phyloP scores from a whole-genome alignment of 2,113 vertebrate species.

The Muscicapa adusta region DNA sequence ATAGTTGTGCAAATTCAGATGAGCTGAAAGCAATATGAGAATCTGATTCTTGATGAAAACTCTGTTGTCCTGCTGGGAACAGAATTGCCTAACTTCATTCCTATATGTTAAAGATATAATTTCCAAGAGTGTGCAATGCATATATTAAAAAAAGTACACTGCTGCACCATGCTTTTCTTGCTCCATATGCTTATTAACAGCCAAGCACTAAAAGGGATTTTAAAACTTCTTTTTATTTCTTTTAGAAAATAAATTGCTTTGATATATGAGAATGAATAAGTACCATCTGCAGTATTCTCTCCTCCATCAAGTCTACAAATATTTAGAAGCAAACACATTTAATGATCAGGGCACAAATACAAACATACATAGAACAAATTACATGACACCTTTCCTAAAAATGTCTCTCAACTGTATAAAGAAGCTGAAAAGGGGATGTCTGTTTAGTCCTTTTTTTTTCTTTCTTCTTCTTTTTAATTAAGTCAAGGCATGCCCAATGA shows the following conservation, averaged over 20 bases:
- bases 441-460: not conserved
- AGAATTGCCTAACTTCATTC: not conserved
- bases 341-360: not conserved
- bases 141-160: not conserved
- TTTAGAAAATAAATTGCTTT: not conserved
- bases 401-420: not conserved
- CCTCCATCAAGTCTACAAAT: not conserved
- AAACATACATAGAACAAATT: not conserved
- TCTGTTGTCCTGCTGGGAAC: not conserved
- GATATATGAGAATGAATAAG: not conserved
- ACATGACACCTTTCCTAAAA: not conserved
- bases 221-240: not conserved
- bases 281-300: not conserved
- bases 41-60: not conserved
- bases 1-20: not conserved
- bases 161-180: not conserved
- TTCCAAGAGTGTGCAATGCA: not conserved
- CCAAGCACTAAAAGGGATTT: not conserved
- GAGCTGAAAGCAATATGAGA: not conserved
- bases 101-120: not conserved
- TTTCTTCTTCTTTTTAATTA: not conserved
- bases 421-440: not conserved
- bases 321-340: not conserved
- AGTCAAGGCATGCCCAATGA: not conserved
- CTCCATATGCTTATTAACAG: not conserved